phyloP scores from a whole-genome alignment of 2,797 vertebrate species.

The Cyclopterus lumpus region DNA sequence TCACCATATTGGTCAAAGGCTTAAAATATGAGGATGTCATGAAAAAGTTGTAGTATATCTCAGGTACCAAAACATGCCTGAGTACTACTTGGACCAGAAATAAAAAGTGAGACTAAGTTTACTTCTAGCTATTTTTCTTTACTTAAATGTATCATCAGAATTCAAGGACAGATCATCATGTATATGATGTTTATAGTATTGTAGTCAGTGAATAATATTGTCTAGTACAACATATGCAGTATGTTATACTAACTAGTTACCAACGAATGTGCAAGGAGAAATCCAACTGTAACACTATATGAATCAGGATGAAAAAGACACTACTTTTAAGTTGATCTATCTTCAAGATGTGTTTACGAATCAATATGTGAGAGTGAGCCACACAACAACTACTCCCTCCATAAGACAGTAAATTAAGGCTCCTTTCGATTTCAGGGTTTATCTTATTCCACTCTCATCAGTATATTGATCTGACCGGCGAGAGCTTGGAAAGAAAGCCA shows the following conservation, averaged over 20 bases:
- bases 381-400: constrained; percentile 53
- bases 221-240: constrained; percentile 12
- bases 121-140: not conserved
- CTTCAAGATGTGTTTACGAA: constrained; percentile 28
- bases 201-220: constrained; percentile 14
- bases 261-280: constrained; percentile 63
- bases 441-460: constrained; percentile 81
- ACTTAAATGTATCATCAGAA: constrained; percentile 2
- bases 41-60: constrained; percentile 18
- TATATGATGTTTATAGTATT: not conserved
- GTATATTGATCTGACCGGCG: constrained; percentile 81
- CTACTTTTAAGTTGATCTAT: constrained; percentile 49
- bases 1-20: constrained; percentile 34
- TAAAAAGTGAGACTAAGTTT: constrained; percentile 6
- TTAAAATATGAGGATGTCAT: constrained; percentile 50
- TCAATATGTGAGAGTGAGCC: constrained; percentile 46
- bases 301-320: constrained; percentile 43
- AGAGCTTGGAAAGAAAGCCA: constrained; percentile 67
- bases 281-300: constrained; percentile 38
- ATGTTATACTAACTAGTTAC: constrained; percentile 39
- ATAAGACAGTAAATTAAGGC: constrained; percentile 75
- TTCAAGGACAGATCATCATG: not conserved
- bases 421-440: constrained; percentile 75
- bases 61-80: not conserved
- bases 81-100: constrained; percentile 3